These are phyloP conservation scores for Drosophila suboccidentalis DNA, from an alignment of 2,888 invertebrate genomes.

Conservation along the genomic window DNA sequence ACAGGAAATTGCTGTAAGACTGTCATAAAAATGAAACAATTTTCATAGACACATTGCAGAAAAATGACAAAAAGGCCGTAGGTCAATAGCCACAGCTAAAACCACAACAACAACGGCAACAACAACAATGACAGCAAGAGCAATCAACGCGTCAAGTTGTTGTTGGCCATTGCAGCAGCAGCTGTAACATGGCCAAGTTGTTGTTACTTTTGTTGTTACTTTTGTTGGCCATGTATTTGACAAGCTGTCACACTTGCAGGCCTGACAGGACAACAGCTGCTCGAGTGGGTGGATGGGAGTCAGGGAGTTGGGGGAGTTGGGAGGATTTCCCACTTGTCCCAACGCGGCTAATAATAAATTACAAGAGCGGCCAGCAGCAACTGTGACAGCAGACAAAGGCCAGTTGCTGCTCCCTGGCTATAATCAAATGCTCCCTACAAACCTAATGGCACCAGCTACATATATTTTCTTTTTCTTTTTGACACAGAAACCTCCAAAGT, in stretches of 20 bases:
- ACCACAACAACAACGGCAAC: slow-evolving; percentile 21
- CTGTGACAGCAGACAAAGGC: slow-evolving; percentile 70
- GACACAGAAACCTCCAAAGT: slow-evolving; percentile 61
- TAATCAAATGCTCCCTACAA: slow-evolving; percentile 38
- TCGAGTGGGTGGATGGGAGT: neutral
- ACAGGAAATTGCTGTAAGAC: slow-evolving; percentile 15
- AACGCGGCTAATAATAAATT: slow-evolving; percentile 72
- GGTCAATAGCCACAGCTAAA: slow-evolving; percentile 34
- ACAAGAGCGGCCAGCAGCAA: slow-evolving; percentile 44
- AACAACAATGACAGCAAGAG: slow-evolving; percentile 24
- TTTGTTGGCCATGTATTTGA: slow-evolving; percentile 70
- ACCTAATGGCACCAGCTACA: slow-evolving; percentile 42
- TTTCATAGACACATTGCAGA: slow-evolving; percentile 39
- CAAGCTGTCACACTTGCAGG: slow-evolving; percentile 65
- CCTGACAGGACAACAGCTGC: slow-evolving; percentile 25
- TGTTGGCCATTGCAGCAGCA: slow-evolving; percentile 60
- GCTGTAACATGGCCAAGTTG: slow-evolving; percentile 48
- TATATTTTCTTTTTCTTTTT: slow-evolving; percentile 30
- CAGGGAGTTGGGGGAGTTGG: slow-evolving; percentile 9
- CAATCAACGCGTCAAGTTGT: slow-evolving; percentile 65
- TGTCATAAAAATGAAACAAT: slow-evolving; percentile 58
- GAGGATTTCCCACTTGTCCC: slow-evolving; percentile 56
- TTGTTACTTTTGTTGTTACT: slow-evolving; percentile 40
- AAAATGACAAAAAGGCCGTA: slow-evolving; percentile 32
- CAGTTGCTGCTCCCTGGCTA: slow-evolving; percentile 34